Evolutionary conservation across 2,888 invertebrate genomes (phyloP).

Genomic region (Bombylius discolor): DNA sequence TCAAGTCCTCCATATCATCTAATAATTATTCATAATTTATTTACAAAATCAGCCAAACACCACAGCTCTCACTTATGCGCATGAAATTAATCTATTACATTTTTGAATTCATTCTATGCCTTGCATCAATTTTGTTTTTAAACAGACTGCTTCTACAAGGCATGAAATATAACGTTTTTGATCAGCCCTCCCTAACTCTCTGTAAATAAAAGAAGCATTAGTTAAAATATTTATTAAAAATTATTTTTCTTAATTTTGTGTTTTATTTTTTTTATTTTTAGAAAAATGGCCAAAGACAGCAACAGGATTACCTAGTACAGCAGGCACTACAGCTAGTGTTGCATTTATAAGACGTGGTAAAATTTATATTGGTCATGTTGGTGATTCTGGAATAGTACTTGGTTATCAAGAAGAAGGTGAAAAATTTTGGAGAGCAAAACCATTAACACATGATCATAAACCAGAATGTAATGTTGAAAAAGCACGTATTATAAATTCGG

Average conservation of each 20-base stretch:
- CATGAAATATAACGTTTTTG: no score
- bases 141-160: no score
- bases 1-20: no score
- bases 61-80: no score
- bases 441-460: constrained; percentile 87
- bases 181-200: no score
- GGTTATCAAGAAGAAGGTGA: constrained; percentile 64
- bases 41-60: no score
- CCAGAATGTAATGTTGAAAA: constrained; percentile 80
- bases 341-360: constrained; percentile 88
- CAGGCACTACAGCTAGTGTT: constrained; percentile 93
- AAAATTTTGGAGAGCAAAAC: constrained; percentile 63
- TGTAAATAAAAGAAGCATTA: no score
- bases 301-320: constrained; percentile 88
- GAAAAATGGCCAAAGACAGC: constrained; percentile 95
- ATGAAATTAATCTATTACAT: no score
- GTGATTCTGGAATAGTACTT: constrained; percentile 91
- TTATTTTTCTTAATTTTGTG: background rate
- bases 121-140: no score
- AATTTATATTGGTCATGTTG: constrained; percentile 95
- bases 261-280: constrained; percentile 32
- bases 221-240: no score
- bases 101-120: no score
- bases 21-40: no score
- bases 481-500: constrained; percentile 65